phyloP scores from a whole-genome alignment of 1,140 invertebrate genomes.

The Adelges cooleyi region DNA sequence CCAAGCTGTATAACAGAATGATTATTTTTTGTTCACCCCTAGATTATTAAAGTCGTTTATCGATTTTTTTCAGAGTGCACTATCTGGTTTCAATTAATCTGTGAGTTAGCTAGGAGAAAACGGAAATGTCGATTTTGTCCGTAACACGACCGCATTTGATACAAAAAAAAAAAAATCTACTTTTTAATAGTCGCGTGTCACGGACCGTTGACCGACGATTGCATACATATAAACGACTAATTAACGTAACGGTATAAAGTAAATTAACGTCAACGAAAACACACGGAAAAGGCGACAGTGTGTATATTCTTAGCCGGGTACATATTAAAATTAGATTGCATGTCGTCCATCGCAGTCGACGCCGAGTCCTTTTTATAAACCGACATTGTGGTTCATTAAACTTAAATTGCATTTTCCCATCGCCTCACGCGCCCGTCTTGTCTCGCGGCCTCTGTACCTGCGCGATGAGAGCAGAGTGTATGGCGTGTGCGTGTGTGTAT shows the following conservation, averaged over 20 bases:
- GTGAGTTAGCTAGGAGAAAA: too few relatives aligned
- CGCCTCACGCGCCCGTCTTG: background rate
- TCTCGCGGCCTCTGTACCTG: too few relatives aligned
- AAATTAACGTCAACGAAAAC: slow-evolving; percentile 8
- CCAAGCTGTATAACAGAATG: too few relatives aligned
- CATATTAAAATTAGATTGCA: slow-evolving; percentile 22
- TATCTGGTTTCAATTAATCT: too few relatives aligned
- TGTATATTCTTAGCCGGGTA: background rate
- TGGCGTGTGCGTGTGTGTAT: too few relatives aligned
- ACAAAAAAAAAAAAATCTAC: too few relatives aligned
- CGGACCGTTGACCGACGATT: background rate
- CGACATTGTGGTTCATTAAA: slow-evolving; percentile 22
- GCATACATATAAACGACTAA: slow-evolving; percentile 20
- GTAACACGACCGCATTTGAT: background rate
- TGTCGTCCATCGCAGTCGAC: background rate
- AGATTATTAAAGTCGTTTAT: too few relatives aligned
- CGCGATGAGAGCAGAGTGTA: too few relatives aligned
- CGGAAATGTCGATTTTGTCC: too few relatives aligned
- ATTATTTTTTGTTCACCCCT: too few relatives aligned
- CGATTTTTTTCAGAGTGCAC: too few relatives aligned
- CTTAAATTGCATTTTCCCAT: slow-evolving; percentile 17
- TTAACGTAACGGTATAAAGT: slow-evolving; percentile 23
- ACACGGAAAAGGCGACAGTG: background rate
- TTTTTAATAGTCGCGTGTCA: background rate
- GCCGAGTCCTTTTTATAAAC: slow-evolving; percentile 17